phyloP scores from a whole-genome alignment of 92 coral and sea anemone genomes.

The Zoanthus solanderi region DNA sequence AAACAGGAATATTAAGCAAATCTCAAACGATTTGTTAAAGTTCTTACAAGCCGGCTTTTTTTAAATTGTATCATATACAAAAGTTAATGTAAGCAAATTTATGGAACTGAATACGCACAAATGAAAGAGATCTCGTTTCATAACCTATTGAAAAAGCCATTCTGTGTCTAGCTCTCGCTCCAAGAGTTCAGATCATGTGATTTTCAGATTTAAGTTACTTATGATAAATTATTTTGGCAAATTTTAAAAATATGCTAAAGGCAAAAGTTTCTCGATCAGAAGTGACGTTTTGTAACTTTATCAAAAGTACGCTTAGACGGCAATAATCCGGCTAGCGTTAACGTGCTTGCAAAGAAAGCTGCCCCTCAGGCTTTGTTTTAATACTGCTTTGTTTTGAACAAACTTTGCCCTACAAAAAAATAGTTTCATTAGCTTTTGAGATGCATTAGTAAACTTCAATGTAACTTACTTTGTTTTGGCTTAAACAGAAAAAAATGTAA shows the following conservation, averaged over 20 bases:
- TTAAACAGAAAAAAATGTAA: background rate
- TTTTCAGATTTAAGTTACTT: background rate
- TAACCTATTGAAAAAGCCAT: slow-evolving; percentile 27
- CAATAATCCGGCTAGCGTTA: background rate
- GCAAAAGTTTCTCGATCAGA: background rate
- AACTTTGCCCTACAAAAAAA: background rate
- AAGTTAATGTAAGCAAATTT: slow-evolving; percentile 65
- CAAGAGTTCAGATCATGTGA: slow-evolving; percentile 10
- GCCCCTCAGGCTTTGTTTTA: slow-evolving; percentile 28
- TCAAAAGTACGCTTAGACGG: background rate
- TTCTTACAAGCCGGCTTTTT: background rate
- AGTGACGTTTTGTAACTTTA: background rate
- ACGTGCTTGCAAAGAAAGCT: background rate
- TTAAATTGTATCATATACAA: slow-evolving; percentile 16
- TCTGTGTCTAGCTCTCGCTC: slow-evolving; percentile 23
- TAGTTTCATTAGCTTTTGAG: background rate
- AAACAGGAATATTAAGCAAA: background rate
- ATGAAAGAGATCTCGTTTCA: slow-evolving; percentile 42
- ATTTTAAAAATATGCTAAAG: background rate
- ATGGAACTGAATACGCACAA: slow-evolving; percentile 61
- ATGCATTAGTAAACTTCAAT: background rate
- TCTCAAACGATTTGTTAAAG: background rate
- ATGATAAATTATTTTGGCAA: background rate
- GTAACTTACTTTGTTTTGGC: background rate
- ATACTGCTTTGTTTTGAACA: slow-evolving; percentile 17